A percentile compares a stretch with the other conserved stretches of the same genome.
Conservation (phyloP, 2,113 vertebrate species). For the Crotalus tigris region DNA sequence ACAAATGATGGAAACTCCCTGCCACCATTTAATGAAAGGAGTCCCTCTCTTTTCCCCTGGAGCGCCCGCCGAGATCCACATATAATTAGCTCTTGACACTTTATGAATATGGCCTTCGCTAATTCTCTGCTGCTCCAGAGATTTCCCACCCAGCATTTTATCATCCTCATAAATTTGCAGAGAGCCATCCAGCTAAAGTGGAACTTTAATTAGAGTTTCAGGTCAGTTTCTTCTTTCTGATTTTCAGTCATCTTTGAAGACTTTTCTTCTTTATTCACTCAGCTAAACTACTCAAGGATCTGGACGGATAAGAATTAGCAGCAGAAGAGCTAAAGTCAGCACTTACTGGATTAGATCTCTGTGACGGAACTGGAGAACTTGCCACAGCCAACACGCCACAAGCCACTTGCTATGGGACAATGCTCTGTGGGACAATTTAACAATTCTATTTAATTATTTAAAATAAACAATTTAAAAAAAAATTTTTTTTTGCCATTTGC, state of each 20-base stretch:
- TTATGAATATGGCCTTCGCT: slow-evolving; percentile 60
- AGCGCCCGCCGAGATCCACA: slow-evolving; percentile 65
- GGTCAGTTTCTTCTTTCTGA: slow-evolving; percentile 32
- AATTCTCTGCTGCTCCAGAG: slow-evolving; percentile 65
- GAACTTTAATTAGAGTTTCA: not conserved
- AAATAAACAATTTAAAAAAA: too few relatives aligned
- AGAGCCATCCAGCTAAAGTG: slow-evolving; percentile 37
- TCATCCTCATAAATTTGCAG: slow-evolving; percentile 57
- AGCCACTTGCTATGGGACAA: too few relatives aligned
- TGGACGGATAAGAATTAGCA: not conserved
- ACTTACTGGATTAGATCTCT: not conserved
- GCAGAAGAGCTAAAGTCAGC: slow-evolving; percentile 9
- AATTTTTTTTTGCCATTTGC: too few relatives aligned
- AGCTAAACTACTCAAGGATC: not conserved
- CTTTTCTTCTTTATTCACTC: slow-evolving; percentile 7
- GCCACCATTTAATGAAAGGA: slow-evolving; percentile 67
- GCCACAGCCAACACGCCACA: too few relatives aligned
- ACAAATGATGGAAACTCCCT: slow-evolving; percentile 67
- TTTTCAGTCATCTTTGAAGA: slow-evolving; percentile 12
- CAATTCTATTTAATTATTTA: too few relatives aligned
- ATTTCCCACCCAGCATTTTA: slow-evolving; percentile 35
- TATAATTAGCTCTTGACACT: slow-evolving; percentile 65
- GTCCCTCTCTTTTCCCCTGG: slow-evolving; percentile 62
- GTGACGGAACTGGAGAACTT: too few relatives aligned
- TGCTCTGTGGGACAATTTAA: too few relatives aligned